These are phyloP conservation scores for Plusia festucae DNA, from an alignment of 2,888 invertebrate genomes.

Conservation along the genomic window DNA sequence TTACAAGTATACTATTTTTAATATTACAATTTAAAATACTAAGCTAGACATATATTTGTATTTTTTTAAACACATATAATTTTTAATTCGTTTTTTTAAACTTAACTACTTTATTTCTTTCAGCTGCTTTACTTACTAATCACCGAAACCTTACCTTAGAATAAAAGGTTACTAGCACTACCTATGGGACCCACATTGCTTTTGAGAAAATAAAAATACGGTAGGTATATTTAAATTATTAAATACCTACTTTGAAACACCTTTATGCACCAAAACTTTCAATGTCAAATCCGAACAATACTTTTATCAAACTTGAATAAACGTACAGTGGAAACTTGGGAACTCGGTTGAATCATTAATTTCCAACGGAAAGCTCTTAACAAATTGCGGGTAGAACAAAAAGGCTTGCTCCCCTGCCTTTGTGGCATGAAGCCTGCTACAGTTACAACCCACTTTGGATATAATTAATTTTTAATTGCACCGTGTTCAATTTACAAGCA, in stretches of 20 bases:
- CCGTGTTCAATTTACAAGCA: slow-evolving; percentile 46
- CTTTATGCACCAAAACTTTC: neutral
- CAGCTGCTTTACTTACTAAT: too few species aligned
- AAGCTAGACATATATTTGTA: too few species aligned
- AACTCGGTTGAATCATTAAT: slow-evolving; percentile 43
- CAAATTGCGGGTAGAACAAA: slow-evolving; percentile 59
- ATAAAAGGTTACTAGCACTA: too few species aligned
- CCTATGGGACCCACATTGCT: too few species aligned
- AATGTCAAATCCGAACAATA: neutral
- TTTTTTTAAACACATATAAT: too few species aligned
- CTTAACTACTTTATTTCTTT: too few species aligned
- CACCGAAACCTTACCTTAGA: too few species aligned
- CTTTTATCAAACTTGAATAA: neutral
- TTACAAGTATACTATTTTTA: too few species aligned
- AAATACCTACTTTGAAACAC: neutral
- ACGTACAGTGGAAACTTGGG: slow-evolving; percentile 22
- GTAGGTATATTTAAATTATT: too few species aligned
- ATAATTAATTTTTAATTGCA: slow-evolving; percentile 75
- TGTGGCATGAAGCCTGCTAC: slow-evolving; percentile 37
- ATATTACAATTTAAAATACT: too few species aligned
- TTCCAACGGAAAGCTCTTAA: slow-evolving; percentile 44
- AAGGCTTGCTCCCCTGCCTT: slow-evolving; percentile 41
- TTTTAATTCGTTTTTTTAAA: too few species aligned
- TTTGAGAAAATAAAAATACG: too few species aligned
- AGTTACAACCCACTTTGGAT: slow-evolving; percentile 59